A percentile compares a stretch with the other conserved stretches of the same genome.
Evolutionary conservation across 2,888 invertebrate species (phyloP).

Genomic region (Dryobotodes eremita): DNA sequence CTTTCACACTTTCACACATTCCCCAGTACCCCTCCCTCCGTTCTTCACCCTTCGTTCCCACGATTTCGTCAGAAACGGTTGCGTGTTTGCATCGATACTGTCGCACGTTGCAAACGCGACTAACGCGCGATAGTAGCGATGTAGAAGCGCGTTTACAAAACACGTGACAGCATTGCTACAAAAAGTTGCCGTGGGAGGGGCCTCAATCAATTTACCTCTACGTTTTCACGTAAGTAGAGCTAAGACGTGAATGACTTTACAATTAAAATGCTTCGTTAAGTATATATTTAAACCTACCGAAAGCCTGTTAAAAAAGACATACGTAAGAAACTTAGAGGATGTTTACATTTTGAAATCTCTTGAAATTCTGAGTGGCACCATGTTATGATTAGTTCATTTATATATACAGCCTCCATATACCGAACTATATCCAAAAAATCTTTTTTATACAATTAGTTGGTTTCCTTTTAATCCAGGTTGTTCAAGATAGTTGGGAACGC

Average conservation of each 20-base stretch:
- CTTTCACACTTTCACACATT: no score
- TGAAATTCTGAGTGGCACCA: not conserved
- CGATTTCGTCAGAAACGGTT: no score
- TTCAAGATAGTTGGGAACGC: conserved; percentile 93
- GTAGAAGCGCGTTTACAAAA: no score
- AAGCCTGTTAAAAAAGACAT: no score
- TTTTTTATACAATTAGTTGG: not conserved
- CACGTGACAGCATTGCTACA: no score
- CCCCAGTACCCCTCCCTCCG: no score
- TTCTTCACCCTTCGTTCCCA: no score
- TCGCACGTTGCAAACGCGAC: no score
- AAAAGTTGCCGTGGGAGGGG: no score
- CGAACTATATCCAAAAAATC: not conserved
- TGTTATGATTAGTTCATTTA: not conserved
- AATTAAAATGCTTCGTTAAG: not conserved
- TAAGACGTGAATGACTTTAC: not conserved
- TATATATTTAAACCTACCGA: not conserved
- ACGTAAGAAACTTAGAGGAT: not conserved
- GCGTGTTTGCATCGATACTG: no score
- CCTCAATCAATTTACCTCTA: not conserved
- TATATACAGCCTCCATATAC: not conserved
- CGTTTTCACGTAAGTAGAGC: not conserved
- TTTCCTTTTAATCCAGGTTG: conserved; percentile 79
- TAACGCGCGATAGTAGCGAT: no score
- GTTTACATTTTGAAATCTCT: not conserved